Evolutionary conservation across 2,113 vertebrate species (phyloP), one percentile per base, ranked within the genome.

Genomic region (Theristicus caerulescens): DNA sequence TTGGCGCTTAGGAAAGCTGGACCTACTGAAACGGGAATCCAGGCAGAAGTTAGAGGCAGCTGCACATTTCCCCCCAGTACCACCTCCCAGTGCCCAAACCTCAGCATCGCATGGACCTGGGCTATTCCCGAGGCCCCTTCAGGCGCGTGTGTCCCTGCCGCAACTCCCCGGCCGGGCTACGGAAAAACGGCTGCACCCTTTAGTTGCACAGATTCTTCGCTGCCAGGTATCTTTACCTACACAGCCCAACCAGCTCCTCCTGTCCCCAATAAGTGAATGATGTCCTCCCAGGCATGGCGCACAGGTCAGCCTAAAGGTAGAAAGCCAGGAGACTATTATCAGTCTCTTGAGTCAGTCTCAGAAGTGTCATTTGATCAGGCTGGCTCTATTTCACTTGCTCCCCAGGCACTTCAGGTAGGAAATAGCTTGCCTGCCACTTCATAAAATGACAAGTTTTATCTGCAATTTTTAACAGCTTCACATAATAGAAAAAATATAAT

Each of bases 61-160:
- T 82, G 8, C 20, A 16, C 8, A 3, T 49, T 86, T 72, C 5
- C 13, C 21, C 15, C 55, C 11, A n/a, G 26, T 6, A 71, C 3
- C 12, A 32, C 10, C 14, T 65, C 70, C 44, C 29, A 51, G 29
- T 3, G 10, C 27, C 19, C 36, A 66, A n/a, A 76, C 10, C 26
- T 34, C 51, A 16, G 47, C 58, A 47, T 21, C 12, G 3, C 10
- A 1, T 5, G 4, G 18, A 78, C 13, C 12, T 3, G 1, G 10
- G 7, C 36, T 61, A 61, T 32, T 61, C 40, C 26, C 3, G 1
- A 69, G 20, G 36, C 7, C 34, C 31, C 25, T 81, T 54, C 40
- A 57, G 69, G 34, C 10, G 0, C 0, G 0, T 11, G 5, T 24
- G 14, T 52, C 16, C 73, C 18, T 44, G 29, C 22, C 0, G 0